Evolutionary conservation across 1,140 invertebrate genomes (phyloP).

Genomic region (Octopus bimaculoides): DNA sequence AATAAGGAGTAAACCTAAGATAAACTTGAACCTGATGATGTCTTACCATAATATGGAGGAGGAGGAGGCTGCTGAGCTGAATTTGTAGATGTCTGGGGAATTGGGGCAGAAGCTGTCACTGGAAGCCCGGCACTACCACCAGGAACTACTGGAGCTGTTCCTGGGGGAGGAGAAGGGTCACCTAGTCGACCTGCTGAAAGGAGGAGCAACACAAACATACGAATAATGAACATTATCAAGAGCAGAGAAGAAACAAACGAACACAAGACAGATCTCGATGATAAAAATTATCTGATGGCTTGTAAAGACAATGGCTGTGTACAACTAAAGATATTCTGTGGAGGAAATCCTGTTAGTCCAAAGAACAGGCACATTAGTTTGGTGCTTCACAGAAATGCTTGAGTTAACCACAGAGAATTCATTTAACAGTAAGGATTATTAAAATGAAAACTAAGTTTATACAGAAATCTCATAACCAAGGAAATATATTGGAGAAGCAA

Average conservation of each 20-base stretch:
- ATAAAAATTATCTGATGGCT: conserved; percentile 7
- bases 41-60: conserved; percentile 6
- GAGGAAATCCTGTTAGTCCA: too few species aligned
- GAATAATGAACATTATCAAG: neutral
- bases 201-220: conserved; percentile 16
- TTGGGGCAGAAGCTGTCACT: conserved; percentile 19
- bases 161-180: neutral
- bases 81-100: conserved; percentile 18
- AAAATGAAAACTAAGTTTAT: too few species aligned
- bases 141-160: conserved; percentile 13
- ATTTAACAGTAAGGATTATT: too few species aligned
- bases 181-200: conserved; percentile 18
- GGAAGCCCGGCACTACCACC: conserved; percentile 17
- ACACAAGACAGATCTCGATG: neutral
- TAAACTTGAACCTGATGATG: neutral
- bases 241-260: neutral
- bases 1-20: too few species aligned
- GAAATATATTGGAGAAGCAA: too few species aligned
- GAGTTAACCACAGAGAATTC: too few species aligned
- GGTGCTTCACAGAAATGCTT: too few species aligned
- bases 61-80: conserved; percentile 8
- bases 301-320: too few species aligned
- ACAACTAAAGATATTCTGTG: too few species aligned
- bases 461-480: too few species aligned
- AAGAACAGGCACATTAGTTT: too few species aligned